These are phyloP conservation scores for Tholera decimalis DNA, from an alignment of 2,888 invertebrate genomes.

Conservation along the genomic window DNA sequence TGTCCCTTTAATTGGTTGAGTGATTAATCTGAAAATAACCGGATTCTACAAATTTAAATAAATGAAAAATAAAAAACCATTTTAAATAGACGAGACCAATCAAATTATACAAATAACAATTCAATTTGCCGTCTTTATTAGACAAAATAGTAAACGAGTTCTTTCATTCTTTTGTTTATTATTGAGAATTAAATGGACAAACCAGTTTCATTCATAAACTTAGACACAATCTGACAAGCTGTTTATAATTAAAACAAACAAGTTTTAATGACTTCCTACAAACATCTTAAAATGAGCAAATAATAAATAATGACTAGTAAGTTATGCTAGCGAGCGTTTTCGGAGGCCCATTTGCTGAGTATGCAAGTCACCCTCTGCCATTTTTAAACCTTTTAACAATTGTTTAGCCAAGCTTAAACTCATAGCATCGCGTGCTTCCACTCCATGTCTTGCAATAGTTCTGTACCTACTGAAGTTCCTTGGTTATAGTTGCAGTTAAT, in stretches of 20 bases:
- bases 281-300: slow-evolving; percentile 2
- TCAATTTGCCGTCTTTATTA: slow-evolving; percentile 9
- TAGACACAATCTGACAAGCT: slow-evolving; percentile 15
- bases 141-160: slow-evolving; percentile 18
- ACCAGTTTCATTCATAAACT: slow-evolving; percentile 15
- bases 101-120: slow-evolving; percentile 28
- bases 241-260: slow-evolving; percentile 21
- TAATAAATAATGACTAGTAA: slow-evolving; percentile 6
- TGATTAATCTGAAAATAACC: slow-evolving; percentile 79
- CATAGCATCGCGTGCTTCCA: too few relatives aligned
- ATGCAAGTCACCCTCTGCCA: too few relatives aligned
- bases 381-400: too few relatives aligned
- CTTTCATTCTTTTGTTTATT: slow-evolving; percentile 32
- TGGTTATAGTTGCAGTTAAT: too few relatives aligned
- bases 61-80: slow-evolving; percentile 43
- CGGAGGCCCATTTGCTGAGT: too few relatives aligned
- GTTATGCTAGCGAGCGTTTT: too few relatives aligned
- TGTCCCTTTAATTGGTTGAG: slow-evolving; percentile 87
- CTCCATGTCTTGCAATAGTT: too few relatives aligned
- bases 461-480: too few relatives aligned
- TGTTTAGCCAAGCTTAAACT: too few relatives aligned
- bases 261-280: slow-evolving; percentile 7
- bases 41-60: slow-evolving; percentile 66
- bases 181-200: slow-evolving; percentile 14
- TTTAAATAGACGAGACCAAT: slow-evolving; percentile 12